phyloP scores from a whole-genome alignment of 2,113 vertebrate genomes.

The Cololabis saira region DNA sequence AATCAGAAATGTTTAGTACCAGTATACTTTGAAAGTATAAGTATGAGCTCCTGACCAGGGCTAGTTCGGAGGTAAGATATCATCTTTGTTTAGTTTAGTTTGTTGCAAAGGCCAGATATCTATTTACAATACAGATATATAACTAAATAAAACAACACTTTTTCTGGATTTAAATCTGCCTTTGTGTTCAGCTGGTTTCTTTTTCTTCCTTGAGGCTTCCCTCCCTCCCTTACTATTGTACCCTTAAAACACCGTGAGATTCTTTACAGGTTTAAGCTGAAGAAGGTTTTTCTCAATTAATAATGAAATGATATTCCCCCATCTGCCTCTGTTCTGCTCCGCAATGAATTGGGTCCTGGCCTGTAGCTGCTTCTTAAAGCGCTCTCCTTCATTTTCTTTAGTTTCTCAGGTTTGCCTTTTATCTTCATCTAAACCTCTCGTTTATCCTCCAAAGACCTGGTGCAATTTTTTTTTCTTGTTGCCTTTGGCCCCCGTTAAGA shows the following conservation, averaged over 20 bases:
- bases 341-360: constrained; percentile 33
- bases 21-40: no score
- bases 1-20: no score
- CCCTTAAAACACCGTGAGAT: constrained; percentile 41
- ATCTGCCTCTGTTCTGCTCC: constrained; percentile 14
- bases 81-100: no score
- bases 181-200: no score
- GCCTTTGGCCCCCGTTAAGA: no score
- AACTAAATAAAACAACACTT: no score
- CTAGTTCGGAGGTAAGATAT: no score
- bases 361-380: constrained; percentile 38
- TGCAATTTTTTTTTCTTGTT: no score
- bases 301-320: constrained; percentile 65
- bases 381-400: constrained; percentile 11
- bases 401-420: constrained; percentile 26
- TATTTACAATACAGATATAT: no score
- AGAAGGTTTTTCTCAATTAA: constrained; percentile 70
- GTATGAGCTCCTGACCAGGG: no score
- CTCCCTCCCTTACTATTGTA: not conserved
- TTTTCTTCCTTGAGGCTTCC: not conserved
- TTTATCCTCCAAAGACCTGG: not conserved
- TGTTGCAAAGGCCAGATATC: no score
- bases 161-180: no score
- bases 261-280: constrained; percentile 67
- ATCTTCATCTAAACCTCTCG: constrained; percentile 49